These are phyloP conservation scores for Nycticorax nycticorax DNA, from an alignment of 2,113 vertebrate species.

Conservation along the genomic window DNA sequence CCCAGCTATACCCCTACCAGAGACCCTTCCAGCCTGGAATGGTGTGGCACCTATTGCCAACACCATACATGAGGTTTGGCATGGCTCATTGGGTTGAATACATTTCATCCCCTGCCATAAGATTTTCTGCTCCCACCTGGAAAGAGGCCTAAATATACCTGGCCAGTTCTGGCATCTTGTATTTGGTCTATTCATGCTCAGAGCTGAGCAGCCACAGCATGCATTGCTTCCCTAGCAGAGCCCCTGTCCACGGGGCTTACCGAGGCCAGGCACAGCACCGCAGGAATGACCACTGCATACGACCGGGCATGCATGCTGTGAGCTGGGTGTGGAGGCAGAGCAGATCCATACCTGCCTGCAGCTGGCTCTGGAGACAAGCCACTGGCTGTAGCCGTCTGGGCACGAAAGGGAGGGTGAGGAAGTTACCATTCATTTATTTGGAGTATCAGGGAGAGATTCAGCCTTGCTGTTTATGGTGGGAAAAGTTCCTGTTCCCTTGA, in stretches of 20 bases:
- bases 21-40: neutral
- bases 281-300: neutral
- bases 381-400: neutral
- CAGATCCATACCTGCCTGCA: neutral
- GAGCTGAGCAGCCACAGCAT: accelerated
- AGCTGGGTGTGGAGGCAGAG: neutral
- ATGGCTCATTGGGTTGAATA: neutral
- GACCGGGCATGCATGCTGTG: accelerated
- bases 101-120: neutral
- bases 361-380: neutral
- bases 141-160: neutral
- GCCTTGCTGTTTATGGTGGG: neutral
- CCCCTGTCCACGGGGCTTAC: neutral
- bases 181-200: accelerated
- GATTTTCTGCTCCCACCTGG: neutral
- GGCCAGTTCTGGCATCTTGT: neutral
- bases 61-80: accelerated
- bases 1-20: accelerated
- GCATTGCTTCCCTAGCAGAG: neutral
- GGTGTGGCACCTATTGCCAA: neutral
- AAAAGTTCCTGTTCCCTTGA: neutral
- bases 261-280: neutral
- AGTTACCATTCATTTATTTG: neutral
- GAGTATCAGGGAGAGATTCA: neutral
- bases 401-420: accelerated